These are phyloP conservation scores for Perithous albicinctus DNA, from an alignment of 2,888 invertebrate species.

Conservation along the genomic window DNA sequence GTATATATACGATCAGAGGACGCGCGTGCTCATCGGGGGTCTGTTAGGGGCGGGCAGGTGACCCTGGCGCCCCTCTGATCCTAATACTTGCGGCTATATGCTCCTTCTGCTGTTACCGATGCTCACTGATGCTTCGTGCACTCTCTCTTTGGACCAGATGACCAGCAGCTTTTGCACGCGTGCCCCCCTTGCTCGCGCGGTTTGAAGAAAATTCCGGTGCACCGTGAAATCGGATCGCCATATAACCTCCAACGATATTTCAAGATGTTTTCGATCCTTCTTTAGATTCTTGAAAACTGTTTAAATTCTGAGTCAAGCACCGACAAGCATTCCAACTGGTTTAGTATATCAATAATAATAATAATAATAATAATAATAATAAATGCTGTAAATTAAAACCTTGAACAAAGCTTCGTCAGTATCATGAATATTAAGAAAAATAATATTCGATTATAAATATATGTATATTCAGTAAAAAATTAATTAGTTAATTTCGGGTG, in stretches of 20 bases:
- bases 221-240: constrained; percentile 50
- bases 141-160: constrained; percentile 73
- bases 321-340: neutral
- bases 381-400: no score
- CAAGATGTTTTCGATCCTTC: constrained; percentile 6
- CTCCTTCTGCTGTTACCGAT: constrained; percentile 24
- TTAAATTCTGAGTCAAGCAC: neutral
- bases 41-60: constrained; percentile 77
- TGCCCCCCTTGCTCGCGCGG: constrained; percentile 43
- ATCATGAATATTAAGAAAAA: no score
- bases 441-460: no score
- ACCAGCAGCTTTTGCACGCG: constrained; percentile 72
- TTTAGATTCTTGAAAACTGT: neutral
- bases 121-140: neutral
- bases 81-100: constrained; percentile 17
- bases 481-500: no score
- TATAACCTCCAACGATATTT: constrained; percentile 13
- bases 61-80: constrained; percentile 58
- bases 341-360: neutral
- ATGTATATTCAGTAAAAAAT: no score
- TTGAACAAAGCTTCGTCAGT: no score
- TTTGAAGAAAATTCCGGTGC: constrained; percentile 37
- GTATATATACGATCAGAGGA: constrained; percentile 30
- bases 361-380: neutral
- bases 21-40: constrained; percentile 79